Conservation (phyloP, 1,140 invertebrate species). For the Luehdorfia chinensis region DNA sequence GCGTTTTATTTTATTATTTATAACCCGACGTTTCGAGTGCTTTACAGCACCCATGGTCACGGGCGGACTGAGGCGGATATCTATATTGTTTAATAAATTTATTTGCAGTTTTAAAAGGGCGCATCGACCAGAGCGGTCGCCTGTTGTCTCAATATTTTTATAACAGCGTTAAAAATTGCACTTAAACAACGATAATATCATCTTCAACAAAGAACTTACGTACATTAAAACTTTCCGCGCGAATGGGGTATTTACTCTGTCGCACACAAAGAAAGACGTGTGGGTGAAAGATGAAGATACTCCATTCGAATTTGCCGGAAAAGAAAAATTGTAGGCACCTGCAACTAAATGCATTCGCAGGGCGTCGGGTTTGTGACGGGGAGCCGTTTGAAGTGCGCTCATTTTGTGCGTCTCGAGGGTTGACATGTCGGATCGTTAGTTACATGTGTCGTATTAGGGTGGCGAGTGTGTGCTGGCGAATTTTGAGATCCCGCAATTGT, state of each 20-base stretch:
- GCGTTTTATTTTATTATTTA: too few species aligned
- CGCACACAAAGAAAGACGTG: conserved; percentile 25
- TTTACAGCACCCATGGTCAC: too few species aligned
- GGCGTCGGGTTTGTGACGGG: conserved; percentile 5
- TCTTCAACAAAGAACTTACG: neutral
- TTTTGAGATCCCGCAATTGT: conserved; percentile 18
- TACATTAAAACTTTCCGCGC: conserved; percentile 34
- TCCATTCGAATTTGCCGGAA: conserved; percentile 57
- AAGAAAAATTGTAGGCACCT: conserved; percentile 63
- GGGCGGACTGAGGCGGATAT: too few species aligned
- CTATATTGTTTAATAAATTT: too few species aligned
- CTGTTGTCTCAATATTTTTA: neutral
- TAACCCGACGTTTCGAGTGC: too few species aligned
- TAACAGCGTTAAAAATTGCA: neutral
- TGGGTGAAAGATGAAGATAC: conserved; percentile 37
- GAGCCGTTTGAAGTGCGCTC: conserved; percentile 48
- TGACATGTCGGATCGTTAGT: conserved; percentile 48
- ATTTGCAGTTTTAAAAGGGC: too few species aligned
- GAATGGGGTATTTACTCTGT: conserved; percentile 18
- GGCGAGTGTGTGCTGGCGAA: conserved; percentile 22
- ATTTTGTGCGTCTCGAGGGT: conserved; percentile 47
- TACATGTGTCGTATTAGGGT: conserved; percentile 36
- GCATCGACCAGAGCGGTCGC: too few species aligned
- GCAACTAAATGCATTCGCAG: conserved; percentile 61
- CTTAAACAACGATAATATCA: neutral